These are phyloP conservation scores for Nymphalis c-album DNA, from an alignment of 2,888 invertebrate genomes.

Conservation along the genomic window DNA sequence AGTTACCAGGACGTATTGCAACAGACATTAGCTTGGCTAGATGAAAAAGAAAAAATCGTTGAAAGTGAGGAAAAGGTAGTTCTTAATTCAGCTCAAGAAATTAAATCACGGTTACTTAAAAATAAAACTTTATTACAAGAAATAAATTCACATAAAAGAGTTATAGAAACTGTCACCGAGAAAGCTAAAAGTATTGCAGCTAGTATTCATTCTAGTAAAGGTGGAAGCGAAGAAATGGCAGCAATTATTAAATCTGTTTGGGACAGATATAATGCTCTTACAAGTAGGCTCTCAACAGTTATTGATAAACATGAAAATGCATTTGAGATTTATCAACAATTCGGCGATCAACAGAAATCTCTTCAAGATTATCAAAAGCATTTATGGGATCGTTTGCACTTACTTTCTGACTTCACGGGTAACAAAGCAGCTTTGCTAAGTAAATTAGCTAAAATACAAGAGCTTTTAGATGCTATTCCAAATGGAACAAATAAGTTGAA, in stretches of 20 bases:
- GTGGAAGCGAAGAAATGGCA: constrained; percentile 83
- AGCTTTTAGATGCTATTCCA: constrained; percentile 88
- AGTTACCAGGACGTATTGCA: constrained; percentile 93
- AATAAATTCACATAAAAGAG: constrained; percentile 92
- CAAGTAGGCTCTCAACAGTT: constrained; percentile 84
- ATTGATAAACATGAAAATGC: constrained; percentile 88
- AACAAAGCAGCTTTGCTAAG: constrained; percentile 92
- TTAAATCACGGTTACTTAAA: constrained; percentile 90
- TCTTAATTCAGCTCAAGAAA: constrained; percentile 91
- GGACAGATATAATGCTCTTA: constrained; percentile 87
- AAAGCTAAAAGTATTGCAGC: constrained; percentile 89
- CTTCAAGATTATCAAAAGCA: constrained; percentile 95
- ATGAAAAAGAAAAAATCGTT: constrained; percentile 89
- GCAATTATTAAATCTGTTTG: constrained; percentile 87
- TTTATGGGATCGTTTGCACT: constrained; percentile 92
- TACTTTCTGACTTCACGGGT: constrained; percentile 92
- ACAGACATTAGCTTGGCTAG: constrained; percentile 92
- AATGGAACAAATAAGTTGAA: constrained; percentile 90
- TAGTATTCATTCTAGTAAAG: constrained; percentile 79
- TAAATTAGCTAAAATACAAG: constrained; percentile 89
- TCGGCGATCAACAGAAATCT: constrained; percentile 91
- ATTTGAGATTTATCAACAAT: constrained; percentile 91
- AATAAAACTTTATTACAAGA: constrained; percentile 94
- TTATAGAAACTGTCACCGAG: constrained; percentile 94
- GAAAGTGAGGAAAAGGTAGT: constrained; percentile 86